Conservation (phyloP, 2,797 vertebrate genomes). For the Eospalax fontanierii region DNA sequence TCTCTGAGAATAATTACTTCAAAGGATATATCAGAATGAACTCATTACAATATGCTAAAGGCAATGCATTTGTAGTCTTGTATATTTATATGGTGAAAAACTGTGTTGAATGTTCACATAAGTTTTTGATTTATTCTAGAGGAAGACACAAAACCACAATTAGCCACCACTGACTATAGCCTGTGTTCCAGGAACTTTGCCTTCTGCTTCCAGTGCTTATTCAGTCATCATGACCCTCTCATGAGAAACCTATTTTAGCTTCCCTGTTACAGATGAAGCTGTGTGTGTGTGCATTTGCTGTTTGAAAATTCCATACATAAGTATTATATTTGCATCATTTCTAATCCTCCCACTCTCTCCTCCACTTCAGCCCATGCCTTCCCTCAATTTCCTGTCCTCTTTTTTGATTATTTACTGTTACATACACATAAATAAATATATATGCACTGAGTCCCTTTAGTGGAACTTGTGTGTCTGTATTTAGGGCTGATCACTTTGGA, state of each 20-base stretch:
- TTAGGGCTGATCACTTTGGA: too few species aligned
- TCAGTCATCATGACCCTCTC: not conserved
- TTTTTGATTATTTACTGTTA: too few species aligned
- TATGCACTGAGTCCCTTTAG: too few species aligned
- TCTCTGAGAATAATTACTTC: constrained; percentile 8
- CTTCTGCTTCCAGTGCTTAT: not conserved
- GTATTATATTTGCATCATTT: too few species aligned
- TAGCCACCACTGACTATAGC: not conserved
- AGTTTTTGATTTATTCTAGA: not conserved
- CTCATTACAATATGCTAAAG: not conserved
- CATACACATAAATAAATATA: too few species aligned
- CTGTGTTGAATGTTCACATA: not conserved
- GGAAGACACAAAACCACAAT: not conserved
- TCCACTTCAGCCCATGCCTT: too few species aligned
- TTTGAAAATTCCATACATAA: too few species aligned
- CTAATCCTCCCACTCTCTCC: too few species aligned
- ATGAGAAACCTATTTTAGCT: not conserved
- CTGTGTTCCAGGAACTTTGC: not conserved
- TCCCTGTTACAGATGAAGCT: not conserved
- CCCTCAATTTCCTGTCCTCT: too few species aligned
- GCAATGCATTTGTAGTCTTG: not conserved
- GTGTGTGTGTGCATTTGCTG: too few species aligned
- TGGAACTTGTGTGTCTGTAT: too few species aligned
- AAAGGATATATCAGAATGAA: constrained; percentile 14
- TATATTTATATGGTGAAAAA: constrained; percentile 22